These are phyloP conservation scores for Trigoniulus corallinus DNA, from an alignment of 1,140 invertebrate genomes.

Conservation along the genomic window DNA sequence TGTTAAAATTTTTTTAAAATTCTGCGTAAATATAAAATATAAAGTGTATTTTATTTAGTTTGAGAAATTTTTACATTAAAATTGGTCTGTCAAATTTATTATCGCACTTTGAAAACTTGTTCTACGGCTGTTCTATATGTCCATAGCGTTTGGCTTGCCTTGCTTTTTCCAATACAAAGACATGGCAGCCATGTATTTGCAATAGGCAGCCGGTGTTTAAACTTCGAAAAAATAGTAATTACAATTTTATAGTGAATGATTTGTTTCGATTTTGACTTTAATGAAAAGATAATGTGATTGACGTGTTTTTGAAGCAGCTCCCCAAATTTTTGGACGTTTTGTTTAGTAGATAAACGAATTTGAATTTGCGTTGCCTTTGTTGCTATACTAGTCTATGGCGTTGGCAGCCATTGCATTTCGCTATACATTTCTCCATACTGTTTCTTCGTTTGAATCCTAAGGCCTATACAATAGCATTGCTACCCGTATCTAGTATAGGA, in stretches of 20 bases:
- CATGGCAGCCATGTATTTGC: constrained; percentile 7
- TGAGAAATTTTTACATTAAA: not conserved
- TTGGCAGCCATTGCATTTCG: not conserved
- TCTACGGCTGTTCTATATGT: not conserved
- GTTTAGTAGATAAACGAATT: not conserved
- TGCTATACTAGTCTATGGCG: constrained; percentile 1
- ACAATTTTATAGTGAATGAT: too few species aligned
- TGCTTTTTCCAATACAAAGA: constrained; percentile 2
- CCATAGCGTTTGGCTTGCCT: not conserved
- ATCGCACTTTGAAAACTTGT: not conserved
- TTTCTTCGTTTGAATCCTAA: not conserved
- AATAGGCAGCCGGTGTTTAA: not conserved
- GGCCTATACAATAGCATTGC: not conserved
- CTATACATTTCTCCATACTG: not conserved
- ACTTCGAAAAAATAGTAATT: not conserved
- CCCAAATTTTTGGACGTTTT: too few species aligned
- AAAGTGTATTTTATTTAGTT: not conserved
- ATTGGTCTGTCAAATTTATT: not conserved
- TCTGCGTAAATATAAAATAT: not conserved
- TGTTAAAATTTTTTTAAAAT: not conserved
- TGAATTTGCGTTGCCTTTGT: constrained; percentile 5
- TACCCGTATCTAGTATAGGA: not conserved
- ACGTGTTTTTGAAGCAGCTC: too few species aligned
- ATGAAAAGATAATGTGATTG: too few species aligned
- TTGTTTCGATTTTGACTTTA: too few species aligned